Evolutionary conservation across 2,888 invertebrate species (phyloP), one percentile per base, ranked within the genome.

Genomic region (Fragum whitleyi): DNA sequence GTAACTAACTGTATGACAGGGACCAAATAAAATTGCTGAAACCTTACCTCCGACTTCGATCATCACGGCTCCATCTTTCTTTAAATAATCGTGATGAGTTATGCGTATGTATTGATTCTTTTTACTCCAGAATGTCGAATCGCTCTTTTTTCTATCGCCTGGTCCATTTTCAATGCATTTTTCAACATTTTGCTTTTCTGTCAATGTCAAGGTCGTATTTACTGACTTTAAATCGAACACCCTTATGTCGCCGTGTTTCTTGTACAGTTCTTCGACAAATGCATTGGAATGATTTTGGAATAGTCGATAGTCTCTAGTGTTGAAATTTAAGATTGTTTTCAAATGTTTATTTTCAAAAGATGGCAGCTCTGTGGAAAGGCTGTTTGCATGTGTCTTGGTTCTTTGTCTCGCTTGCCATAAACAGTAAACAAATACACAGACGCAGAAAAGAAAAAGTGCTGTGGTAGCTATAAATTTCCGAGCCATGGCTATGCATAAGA

Each of bases 21-120:
- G n/a, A n/a, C n/a, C n/a, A n/a, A n/a, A n/a, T n/a, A n/a, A n/a
- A n/a, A n/a, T n/a, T n/a, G n/a, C n/a, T n/a, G n/a, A n/a, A n/a
- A n/a, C n/a, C 74, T 59, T 69, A 83, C 87, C 87, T 29, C 87
- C 87, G 21, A 85, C 79, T 47, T 87, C 87, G 7, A 87, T 78
- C 51, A 87, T 51, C 0, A 86, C 70, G 11, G 77, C 80, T n/a
- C 76, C 61, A 14, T 85, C 72, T 23, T 70, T 78, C 11, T 76
- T 68, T 0, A 87, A 73, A 67, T 86, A 87, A 3, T 55, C 68
- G 51, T 87, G 87, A 62, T 87, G 84, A 6, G 68, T 79, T 1
- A 81, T 57, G 42, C 87, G 76, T 23, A 86, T 83, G n/a, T 75
- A 69, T 26, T 81, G 72, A 11, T 59, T n/a, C n/a, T n/a, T 59